Base-by-base conservation (phyloP, 2,888 invertebrate genomes). In the Theretra japonica region DNA sequence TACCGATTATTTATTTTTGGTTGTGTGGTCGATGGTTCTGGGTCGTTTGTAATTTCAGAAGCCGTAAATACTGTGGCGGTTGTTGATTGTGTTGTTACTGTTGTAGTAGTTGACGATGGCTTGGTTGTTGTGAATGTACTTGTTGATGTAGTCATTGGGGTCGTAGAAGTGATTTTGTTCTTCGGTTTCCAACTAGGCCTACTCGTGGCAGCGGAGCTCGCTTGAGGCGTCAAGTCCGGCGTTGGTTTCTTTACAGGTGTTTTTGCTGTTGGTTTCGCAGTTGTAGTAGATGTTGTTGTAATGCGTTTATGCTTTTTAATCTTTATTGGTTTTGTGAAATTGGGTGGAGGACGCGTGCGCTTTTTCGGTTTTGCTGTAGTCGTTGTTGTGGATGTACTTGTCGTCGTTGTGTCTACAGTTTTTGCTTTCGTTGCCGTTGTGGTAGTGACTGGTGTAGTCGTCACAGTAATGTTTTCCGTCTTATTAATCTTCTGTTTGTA, bases 341-440 rank as follows among this genome's bases (percentile, higher is more conserved):
- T 90, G 15, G 87, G 90, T 69, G 92, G 91, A 33, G 94, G 91
- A 19, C 93, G 88, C 50, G 95, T 94, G 23, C 92, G 90, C 75
- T 89, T 92, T 70, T 80, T 89, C 17, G 87, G 84, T 75, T 82
- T 88, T 17, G 78, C 74, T 21, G 88, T 85, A n/a, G 87, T 86
- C 2, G 86, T 81, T 4, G 83, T 81, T 2, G 80, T 81, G 2
- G 82, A 82, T 53, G 76, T 75, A 21, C 82, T 83, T 3, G 83
- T 84, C 3, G 83, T 82, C 4, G 80, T 80, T 15, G 78, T 80
- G 19, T 65, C 65, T 62, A 11, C 30, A 23, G 70, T 19, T 73
- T 69, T 69, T 60, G 58, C 23, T 65, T 53, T 74, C 75, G 72
- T 75, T 28, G 75, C 74, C 53, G 75, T 80, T 60, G 73, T 75